Percentiles rank a stretch among this genome's conserved stretches.
These are phyloP conservation scores for Lepidocyrtoides sp. DNA, from an alignment of 2,888 invertebrate genomes.

Conservation along the genomic window DNA sequence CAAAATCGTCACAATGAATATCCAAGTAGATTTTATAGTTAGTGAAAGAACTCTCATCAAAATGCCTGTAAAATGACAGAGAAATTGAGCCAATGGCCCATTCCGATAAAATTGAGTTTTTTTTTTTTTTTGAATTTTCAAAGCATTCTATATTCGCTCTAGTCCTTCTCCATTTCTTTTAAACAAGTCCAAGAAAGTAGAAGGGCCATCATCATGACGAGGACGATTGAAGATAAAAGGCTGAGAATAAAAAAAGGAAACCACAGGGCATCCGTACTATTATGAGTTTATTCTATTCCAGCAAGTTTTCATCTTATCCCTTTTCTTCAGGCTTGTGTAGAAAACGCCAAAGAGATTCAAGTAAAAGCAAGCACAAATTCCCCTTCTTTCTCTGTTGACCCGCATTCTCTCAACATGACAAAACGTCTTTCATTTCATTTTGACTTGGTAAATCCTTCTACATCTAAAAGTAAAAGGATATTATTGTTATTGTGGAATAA, in stretches of 20 bases:
- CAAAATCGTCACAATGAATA: conserved; percentile 39
- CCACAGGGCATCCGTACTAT: conserved; percentile 58
- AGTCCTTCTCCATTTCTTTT: neutral
- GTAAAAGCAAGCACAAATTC: neutral
- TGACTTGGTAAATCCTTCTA: neutral
- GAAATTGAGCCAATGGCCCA: conserved; percentile 42
- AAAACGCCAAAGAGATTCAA: neutral
- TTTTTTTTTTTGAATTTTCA: conserved; percentile 48
- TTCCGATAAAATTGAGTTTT: conserved; percentile 25
- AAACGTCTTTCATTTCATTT: conserved; percentile 10
- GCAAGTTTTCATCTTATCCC: conserved; percentile 35
- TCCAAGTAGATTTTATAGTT: neutral
- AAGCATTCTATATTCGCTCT: conserved; percentile 21
- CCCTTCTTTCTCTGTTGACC: conserved; percentile 36
- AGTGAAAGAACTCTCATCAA: conserved; percentile 51
- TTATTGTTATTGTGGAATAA: conserved; percentile 23
- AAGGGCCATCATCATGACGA: conserved; percentile 24
- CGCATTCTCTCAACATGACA: conserved; percentile 52
- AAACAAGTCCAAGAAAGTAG: conserved; percentile 22
- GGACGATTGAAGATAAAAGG: conserved; percentile 48
- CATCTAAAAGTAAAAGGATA: conserved; percentile 34
- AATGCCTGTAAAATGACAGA: conserved; percentile 50
- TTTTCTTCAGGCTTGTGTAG: conserved; percentile 29
- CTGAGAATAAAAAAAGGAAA: conserved; percentile 39
- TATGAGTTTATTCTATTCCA: conserved; percentile 35